A percentile compares a stretch with the other conserved stretches of the same genome.
Conservation (phyloP, 2,797 vertebrate genomes). For the Streptopelia turtur region DNA sequence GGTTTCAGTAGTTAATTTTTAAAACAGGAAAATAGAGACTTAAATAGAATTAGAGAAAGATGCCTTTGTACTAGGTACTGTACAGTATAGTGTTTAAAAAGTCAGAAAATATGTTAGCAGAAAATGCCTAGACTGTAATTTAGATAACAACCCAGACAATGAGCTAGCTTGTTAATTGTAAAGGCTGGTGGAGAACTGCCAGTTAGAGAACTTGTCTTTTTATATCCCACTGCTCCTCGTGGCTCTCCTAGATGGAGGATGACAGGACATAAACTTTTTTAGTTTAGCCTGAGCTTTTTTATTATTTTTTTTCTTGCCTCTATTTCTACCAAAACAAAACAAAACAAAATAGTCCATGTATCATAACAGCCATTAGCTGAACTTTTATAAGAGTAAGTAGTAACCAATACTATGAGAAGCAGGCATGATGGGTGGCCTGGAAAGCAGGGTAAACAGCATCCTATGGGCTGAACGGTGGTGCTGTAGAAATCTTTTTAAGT, state of each 20-base stretch:
- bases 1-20: conserved; percentile 68
- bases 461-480: neutral
- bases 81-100: conserved; percentile 68
- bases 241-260: conserved; percentile 1
- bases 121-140: conserved; percentile 74
- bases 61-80: conserved; percentile 67
- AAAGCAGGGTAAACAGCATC: conserved; percentile 16
- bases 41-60: conserved; percentile 73
- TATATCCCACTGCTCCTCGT: neutral
- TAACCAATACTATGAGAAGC: neutral
- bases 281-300: neutral
- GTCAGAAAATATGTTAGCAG: conserved; percentile 69
- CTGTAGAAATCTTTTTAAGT: neutral
- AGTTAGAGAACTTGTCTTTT: conserved; percentile 53
- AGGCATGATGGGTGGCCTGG: conserved; percentile 55
- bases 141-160: conserved; percentile 72
- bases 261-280: neutral
- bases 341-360: neutral
- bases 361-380: neutral
- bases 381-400: neutral
- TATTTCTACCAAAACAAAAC: neutral
- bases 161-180: conserved; percentile 67
- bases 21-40: conserved; percentile 64
- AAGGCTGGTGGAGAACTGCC: conserved; percentile 65
- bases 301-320: neutral